These are phyloP conservation scores for Bradypodion ventrale DNA, from an alignment of 2,797 vertebrate species.

Conservation along the genomic window DNA sequence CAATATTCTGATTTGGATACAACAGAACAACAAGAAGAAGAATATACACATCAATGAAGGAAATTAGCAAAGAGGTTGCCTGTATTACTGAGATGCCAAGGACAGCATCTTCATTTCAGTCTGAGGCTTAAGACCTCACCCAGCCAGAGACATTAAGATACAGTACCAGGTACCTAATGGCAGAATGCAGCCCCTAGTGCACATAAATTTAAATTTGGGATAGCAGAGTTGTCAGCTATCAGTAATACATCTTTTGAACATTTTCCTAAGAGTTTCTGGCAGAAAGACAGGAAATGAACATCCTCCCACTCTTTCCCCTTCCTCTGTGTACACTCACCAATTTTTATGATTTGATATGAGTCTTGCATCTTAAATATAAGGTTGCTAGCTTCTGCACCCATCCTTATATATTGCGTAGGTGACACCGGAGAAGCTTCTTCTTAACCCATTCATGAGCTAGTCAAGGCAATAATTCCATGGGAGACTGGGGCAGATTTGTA, in stretches of 20 bases:
- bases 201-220: slow-evolving; percentile 29
- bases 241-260: slow-evolving; percentile 41
- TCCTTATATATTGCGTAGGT: no score
- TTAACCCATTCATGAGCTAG: no score
- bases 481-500: no score
- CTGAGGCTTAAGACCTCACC: neutral
- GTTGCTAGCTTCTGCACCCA: no score
- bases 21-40: no score
- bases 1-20: no score
- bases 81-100: neutral
- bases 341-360: neutral
- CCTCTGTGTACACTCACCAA: slow-evolving; percentile 5
- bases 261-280: neutral
- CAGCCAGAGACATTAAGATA: neutral
- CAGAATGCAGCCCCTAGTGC: neutral
- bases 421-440: no score
- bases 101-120: slow-evolving; percentile 13
- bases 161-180: slow-evolving; percentile 13
- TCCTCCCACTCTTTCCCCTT: neutral
- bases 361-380: neutral
- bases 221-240: slow-evolving; percentile 21
- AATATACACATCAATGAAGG: no score
- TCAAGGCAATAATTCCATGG: no score
- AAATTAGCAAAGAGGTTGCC: neutral
- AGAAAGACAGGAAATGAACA: slow-evolving; percentile 22